Percentiles rank a stretch among this genome's conserved stretches.
Conservation (phyloP, 2,888 invertebrate species). For the Himalopsyche japonica region DNA sequence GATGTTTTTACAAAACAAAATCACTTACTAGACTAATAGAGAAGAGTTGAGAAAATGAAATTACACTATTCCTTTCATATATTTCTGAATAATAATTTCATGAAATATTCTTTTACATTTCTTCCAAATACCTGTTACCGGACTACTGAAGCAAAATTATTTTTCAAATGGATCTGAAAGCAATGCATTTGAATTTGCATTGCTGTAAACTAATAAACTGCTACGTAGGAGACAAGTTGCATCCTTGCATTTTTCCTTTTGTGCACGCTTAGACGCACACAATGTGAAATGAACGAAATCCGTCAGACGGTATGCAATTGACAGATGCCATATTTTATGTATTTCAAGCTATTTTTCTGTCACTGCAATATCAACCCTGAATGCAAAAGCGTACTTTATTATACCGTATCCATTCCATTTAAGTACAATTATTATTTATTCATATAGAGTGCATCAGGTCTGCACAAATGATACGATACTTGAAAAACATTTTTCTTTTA, state of each 20-base stretch:
- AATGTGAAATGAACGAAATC: background rate
- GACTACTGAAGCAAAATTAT: background rate
- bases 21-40: too few relatives aligned
- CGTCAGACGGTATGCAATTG: background rate
- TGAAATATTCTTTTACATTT: too few relatives aligned
- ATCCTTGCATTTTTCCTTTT: background rate
- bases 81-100: too few relatives aligned
- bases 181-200: background rate
- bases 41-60: too few relatives aligned
- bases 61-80: too few relatives aligned
- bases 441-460: too few relatives aligned
- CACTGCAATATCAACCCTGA: background rate
- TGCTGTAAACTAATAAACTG: background rate
- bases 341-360: background rate
- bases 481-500: too few relatives aligned
- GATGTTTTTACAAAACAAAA: too few relatives aligned
- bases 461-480: too few relatives aligned
- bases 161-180: background rate
- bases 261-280: background rate
- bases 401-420: too few relatives aligned
- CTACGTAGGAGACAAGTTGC: background rate
- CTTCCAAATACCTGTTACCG: background rate
- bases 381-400: too few relatives aligned
- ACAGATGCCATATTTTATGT: background rate
- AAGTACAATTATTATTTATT: too few relatives aligned